These are phyloP conservation scores for Lasiurus borealis DNA, from an alignment of 2,113 vertebrate genomes.

Conservation along the genomic window DNA sequence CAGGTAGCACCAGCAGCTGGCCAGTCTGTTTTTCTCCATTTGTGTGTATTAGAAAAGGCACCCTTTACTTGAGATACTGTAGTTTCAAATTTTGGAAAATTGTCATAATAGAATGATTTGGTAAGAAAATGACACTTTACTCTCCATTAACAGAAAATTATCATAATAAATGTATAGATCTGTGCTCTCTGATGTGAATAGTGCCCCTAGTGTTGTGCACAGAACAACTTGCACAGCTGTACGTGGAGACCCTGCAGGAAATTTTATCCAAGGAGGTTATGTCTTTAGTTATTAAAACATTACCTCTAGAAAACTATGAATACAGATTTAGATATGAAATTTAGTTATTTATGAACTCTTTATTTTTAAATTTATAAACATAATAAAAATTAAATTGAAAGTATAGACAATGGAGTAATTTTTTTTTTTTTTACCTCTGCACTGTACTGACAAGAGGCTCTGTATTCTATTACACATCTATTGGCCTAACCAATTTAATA, in stretches of 20 bases:
- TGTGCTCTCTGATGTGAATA: neutral
- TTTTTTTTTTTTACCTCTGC: neutral
- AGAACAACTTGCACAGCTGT: neutral
- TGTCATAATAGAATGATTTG: conserved; percentile 45
- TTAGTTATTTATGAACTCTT: conserved; percentile 27
- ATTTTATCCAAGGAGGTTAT: neutral
- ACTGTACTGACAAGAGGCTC: neutral
- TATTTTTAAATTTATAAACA: conserved; percentile 15
- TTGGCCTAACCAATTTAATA: conserved; percentile 43
- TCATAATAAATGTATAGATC: neutral
- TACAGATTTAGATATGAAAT: conserved; percentile 32
- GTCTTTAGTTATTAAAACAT: conserved; percentile 35
- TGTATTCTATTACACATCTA: neutral
- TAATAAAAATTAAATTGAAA: neutral
- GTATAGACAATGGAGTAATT: neutral
- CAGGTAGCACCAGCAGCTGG: neutral
- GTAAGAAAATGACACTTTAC: conserved; percentile 8
- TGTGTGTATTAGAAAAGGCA: neutral
- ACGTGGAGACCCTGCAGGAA: neutral
- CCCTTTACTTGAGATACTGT: neutral
- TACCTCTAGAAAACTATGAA: neutral
- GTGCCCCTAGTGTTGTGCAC: conserved; percentile 2
- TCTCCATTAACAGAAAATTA: neutral
- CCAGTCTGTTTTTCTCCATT: neutral
- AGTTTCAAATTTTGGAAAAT: conserved; percentile 30